These are phyloP conservation scores for Erythrocercus mccallii DNA, from an alignment of 2,113 vertebrate genomes.

Conservation along the genomic window DNA sequence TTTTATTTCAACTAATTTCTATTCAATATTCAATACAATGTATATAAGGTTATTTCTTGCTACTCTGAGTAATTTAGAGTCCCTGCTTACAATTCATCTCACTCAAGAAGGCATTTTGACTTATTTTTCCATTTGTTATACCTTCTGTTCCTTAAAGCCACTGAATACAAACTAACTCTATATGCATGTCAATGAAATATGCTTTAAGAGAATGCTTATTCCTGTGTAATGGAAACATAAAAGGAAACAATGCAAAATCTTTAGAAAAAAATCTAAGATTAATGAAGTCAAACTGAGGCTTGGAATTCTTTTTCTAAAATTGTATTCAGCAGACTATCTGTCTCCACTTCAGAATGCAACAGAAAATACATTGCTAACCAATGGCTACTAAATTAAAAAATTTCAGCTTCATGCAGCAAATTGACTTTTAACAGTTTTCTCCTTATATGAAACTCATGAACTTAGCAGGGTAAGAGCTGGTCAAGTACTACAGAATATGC, in stretches of 20 bases:
- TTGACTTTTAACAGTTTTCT: background rate
- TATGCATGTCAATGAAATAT: slow-evolving; percentile 49
- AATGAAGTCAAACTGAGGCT: background rate
- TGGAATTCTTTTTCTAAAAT: slow-evolving; percentile 7
- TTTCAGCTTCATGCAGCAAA: slow-evolving; percentile 9
- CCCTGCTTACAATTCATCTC: slow-evolving; percentile 36
- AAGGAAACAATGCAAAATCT: background rate
- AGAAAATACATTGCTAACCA: slow-evolving; percentile 1
- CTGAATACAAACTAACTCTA: slow-evolving; percentile 63
- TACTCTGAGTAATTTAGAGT: background rate
- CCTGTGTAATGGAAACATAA: slow-evolving; percentile 8
- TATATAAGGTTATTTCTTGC: background rate
- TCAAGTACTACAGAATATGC: slow-evolving; percentile 16
- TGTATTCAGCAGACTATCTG: background rate
- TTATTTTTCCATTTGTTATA: slow-evolving; percentile 39
- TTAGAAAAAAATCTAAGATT: background rate
- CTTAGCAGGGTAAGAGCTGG: slow-evolving; percentile 57
- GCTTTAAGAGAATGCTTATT: slow-evolving; percentile 46
- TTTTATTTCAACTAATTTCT: background rate
- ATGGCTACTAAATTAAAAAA: background rate
- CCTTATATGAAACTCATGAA: slow-evolving; percentile 26
- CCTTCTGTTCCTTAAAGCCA: slow-evolving; percentile 48
- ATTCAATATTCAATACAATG: background rate
- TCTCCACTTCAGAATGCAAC: background rate
- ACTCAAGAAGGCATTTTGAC: slow-evolving; percentile 25